Percentiles rank a stretch among this genome's conserved stretches.
phyloP scores from a whole-genome alignment of 2,888 invertebrate genomes.

The Luperina testacea region DNA sequence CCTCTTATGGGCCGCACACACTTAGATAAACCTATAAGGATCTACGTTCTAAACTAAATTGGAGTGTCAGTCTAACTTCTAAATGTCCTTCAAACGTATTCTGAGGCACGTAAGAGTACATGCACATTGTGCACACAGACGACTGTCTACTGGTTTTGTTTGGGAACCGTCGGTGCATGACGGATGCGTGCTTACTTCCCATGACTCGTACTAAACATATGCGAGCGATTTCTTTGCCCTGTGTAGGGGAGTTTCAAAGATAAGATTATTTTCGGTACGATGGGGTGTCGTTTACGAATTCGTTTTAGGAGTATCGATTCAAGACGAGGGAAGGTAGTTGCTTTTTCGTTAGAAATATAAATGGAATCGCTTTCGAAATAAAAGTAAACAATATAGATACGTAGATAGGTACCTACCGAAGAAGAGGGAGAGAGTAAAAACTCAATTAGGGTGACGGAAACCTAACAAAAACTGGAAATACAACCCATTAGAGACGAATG shows the following conservation, averaged over 20 bases:
- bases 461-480: not conserved
- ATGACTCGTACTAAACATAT: slow-evolving; percentile 59
- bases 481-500: not conserved
- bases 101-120: not conserved
- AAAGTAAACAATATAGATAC: not conserved
- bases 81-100: slow-evolving; percentile 6
- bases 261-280: slow-evolving; percentile 15
- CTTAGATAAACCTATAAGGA: slow-evolving; percentile 7
- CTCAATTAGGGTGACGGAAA: not conserved
- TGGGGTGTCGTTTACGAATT: slow-evolving; percentile 7
- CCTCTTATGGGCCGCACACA: not conserved
- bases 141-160: slow-evolving; percentile 36
- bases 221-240: slow-evolving; percentile 40
- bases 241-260: slow-evolving; percentile 19
- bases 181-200: slow-evolving; percentile 62
- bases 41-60: slow-evolving; percentile 17
- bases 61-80: slow-evolving; percentile 1
- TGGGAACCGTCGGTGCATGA: slow-evolving; percentile 38
- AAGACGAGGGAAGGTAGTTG: not conserved
- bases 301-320: slow-evolving; percentile 18
- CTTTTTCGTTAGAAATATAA: not conserved
- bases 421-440: not conserved
- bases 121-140: not conserved
- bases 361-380: slow-evolving; percentile 7
- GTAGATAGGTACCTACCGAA: not conserved